Evolutionary conservation across 2,113 vertebrate genomes (phyloP).

Genomic region (Heptranchias perlo): DNA sequence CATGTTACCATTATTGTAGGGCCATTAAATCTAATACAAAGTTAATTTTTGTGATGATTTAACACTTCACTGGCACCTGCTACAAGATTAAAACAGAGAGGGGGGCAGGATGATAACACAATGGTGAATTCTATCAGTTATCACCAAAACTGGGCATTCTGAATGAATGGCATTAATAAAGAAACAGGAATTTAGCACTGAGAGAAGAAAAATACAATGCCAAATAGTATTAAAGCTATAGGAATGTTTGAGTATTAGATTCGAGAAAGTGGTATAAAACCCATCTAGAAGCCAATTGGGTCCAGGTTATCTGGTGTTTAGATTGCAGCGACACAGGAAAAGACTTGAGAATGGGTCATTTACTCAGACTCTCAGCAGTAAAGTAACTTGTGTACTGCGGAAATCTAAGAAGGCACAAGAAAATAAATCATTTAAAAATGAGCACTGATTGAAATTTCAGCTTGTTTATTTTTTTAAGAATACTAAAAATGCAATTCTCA

Average conservation of each 20-base stretch:
- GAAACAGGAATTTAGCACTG: neutral
- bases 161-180: neutral
- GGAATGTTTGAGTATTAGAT: neutral
- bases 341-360: neutral
- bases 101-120: neutral
- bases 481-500: neutral
- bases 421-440: neutral
- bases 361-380: neutral
- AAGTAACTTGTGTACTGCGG: neutral
- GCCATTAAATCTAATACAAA: neutral
- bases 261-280: neutral
- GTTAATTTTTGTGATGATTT: neutral
- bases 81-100: neutral
- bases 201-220: neutral
- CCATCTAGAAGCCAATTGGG: neutral
- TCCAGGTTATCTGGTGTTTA: neutral
- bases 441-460: neutral
- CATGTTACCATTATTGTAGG: neutral
- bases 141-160: neutral
- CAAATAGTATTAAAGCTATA: neutral
- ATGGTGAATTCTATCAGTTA: neutral
- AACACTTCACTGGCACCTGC: neutral
- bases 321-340: neutral
- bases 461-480: neutral
- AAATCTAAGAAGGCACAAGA: neutral